Evolutionary conservation across 2,888 invertebrate species (phyloP).

Genomic region (Plebejus argus): DNA sequence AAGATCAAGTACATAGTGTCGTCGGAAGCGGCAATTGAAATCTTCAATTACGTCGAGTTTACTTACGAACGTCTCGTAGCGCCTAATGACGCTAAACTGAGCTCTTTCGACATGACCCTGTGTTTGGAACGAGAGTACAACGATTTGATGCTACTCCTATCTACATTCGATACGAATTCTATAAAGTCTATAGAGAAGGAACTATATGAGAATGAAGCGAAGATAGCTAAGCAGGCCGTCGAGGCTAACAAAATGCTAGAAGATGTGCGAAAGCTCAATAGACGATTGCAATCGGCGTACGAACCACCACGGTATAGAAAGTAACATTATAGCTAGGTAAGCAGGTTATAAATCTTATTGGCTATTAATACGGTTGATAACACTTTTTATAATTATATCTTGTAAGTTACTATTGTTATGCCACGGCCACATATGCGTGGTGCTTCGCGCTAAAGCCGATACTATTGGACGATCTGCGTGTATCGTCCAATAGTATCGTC

Average conservation of each 20-base stretch:
- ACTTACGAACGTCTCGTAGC: constrained; percentile 83
- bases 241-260: constrained; percentile 64
- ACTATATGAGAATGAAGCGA: constrained; percentile 59
- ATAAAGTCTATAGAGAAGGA: constrained; percentile 67
- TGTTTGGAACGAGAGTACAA: constrained; percentile 79
- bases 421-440: too few relatives aligned
- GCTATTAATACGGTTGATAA: too few relatives aligned
- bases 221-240: constrained; percentile 61
- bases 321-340: not conserved
- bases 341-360: not conserved
- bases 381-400: too few relatives aligned
- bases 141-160: constrained; percentile 64
- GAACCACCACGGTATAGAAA: constrained; percentile 53
- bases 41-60: constrained; percentile 84
- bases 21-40: constrained; percentile 80
- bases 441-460: too few relatives aligned
- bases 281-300: constrained; percentile 64
- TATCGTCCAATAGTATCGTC: too few relatives aligned
- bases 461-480: too few relatives aligned
- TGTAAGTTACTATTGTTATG: too few relatives aligned
- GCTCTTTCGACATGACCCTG: constrained; percentile 81
- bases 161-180: constrained; percentile 61
- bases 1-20: constrained; percentile 79
- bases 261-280: constrained; percentile 68
- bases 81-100: constrained; percentile 81